Conservation (phyloP, 2,113 vertebrate species). For the Hystrix brachyura region DNA sequence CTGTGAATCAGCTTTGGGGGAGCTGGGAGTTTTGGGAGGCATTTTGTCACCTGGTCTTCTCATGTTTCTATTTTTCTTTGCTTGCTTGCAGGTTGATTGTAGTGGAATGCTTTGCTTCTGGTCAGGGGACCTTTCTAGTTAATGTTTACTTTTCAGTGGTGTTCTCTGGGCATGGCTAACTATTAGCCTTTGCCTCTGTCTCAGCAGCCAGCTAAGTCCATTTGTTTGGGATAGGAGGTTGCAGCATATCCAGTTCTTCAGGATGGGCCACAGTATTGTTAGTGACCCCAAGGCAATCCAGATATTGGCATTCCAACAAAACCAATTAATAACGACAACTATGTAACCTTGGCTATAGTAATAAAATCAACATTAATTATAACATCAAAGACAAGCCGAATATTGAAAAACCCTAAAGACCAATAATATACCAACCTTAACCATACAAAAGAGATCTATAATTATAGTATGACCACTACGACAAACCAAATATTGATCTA, state of each 20-base stretch:
- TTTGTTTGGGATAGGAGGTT: neutral
- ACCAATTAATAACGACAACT: neutral
- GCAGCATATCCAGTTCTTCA: neutral
- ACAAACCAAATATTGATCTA: neutral
- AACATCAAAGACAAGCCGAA: neutral
- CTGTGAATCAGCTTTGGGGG: neutral
- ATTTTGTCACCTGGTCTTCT: neutral
- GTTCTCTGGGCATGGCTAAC: neutral
- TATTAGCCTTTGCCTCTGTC: neutral
- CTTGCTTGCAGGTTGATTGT: no score
- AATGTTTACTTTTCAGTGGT: neutral
- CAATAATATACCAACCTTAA: neutral
- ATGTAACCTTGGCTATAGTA: neutral
- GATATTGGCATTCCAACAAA: neutral
- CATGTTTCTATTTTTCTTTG: neutral
- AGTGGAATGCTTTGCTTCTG: no score
- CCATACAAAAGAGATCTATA: neutral
- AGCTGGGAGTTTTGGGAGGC: neutral
- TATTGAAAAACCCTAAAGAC: neutral
- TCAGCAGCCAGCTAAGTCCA: neutral
- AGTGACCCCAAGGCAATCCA: neutral
- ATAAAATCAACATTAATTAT: neutral
- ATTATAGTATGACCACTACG: neutral
- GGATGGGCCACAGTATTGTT: neutral
- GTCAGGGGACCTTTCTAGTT: neutral